These are phyloP conservation scores for Ahaetulla prasina DNA, from an alignment of 2,113 vertebrate genomes.

Conservation along the genomic window DNA sequence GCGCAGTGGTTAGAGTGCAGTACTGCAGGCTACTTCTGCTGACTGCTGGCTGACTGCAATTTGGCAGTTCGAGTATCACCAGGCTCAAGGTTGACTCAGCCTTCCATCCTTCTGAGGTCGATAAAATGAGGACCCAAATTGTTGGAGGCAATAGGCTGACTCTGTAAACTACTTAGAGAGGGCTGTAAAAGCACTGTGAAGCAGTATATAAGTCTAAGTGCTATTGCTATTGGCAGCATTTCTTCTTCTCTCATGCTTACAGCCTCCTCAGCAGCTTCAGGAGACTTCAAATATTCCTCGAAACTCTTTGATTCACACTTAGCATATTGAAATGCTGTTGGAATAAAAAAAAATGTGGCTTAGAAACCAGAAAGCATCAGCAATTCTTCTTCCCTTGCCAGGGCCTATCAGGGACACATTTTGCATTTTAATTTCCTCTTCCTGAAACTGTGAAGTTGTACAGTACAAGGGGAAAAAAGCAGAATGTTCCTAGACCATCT, in stretches of 20 bases:
- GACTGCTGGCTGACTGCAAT: too few relatives aligned
- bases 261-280: not conserved
- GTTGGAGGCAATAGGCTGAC: too few relatives aligned
- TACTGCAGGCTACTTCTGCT: too few relatives aligned
- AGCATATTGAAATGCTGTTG: not conserved
- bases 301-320: not conserved
- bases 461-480: not conserved
- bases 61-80: too few relatives aligned
- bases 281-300: not conserved
- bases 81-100: too few relatives aligned
- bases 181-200: too few relatives aligned
- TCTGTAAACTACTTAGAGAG: too few relatives aligned
- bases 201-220: too few relatives aligned
- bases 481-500: not conserved
- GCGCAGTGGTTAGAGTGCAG: too few relatives aligned
- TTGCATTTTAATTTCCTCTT: not conserved
- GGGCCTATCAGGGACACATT: not conserved
- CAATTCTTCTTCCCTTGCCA: not conserved
- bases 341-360: not conserved
- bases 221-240: not conserved
- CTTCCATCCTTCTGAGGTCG: too few relatives aligned
- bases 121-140: too few relatives aligned
- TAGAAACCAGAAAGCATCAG: not conserved
- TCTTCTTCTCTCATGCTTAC: not conserved
- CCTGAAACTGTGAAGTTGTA: not conserved